Evolutionary conservation across 2,113 vertebrate genomes (phyloP), one percentile per base, ranked within the genome.

Genomic region (Petroica traversi): DNA sequence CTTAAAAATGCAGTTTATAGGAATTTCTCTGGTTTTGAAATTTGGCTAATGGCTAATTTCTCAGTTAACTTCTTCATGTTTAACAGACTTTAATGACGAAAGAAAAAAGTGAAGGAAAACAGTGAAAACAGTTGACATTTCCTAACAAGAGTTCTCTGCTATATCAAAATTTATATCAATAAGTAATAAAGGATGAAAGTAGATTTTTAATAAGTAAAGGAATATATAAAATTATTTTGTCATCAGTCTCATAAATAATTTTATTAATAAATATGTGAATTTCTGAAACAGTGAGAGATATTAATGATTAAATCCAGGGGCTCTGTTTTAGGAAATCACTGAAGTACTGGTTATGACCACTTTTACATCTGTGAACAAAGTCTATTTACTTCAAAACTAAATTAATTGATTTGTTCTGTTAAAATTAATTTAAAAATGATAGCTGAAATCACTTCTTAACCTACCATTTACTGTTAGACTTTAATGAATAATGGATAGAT

Each of bases 141-240:
- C 25, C 9, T 34, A 66, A 62, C 11, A 52, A 26, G 5, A 16
- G 4, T 43, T 75, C 11, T 62, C 19, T n/a, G 18, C 2, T 43
- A 9, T 33, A 43, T 24, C 18, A 46, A 28, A 71, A 58, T 14
- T 48, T 1, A 5, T 45, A 84, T 36, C 13, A 76, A 15, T 34
- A 88, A 25, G 0, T n/a, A 54, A 86, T 62, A 17, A 61, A 87
- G 20, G 5, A 4, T 43, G 7, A 12, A 0, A 0, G 10, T 26
- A 63, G 13, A 19, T 59, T 93, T 81, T 59, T 14, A 62, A 36
- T n/a, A 31, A 48, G 5, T 14, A 59, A 46, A 46, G 34, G 0
- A 58, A 66, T 38, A 67, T 26, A 83, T 20, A 43, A 71, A 59
- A 23, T 2, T 12, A 11, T 46, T 15, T 11, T 33, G 0, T 31